Percentiles rank a stretch among this genome's conserved stretches.
Evolutionary conservation across 2,113 vertebrate genomes (phyloP).

Genomic region (Neolamprologus longior): DNA sequence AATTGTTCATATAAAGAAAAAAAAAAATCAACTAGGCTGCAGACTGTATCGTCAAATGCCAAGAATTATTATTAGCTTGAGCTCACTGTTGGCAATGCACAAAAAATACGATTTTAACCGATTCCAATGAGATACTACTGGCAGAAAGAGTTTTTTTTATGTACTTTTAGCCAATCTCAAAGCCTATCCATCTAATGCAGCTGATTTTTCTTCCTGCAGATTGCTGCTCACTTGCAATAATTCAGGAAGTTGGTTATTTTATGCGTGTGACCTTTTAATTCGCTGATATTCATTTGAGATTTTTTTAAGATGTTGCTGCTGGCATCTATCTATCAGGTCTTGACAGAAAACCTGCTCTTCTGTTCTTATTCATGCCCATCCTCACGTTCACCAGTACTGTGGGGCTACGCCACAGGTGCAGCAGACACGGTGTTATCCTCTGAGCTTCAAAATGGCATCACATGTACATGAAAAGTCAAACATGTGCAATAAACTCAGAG

Average conservation of each 20-base stretch:
- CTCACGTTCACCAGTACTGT: background rate
- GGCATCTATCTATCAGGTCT: conserved; percentile 17
- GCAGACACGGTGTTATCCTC: conserved; percentile 12
- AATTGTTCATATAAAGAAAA: background rate
- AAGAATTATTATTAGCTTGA: background rate
- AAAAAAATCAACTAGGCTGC: background rate
- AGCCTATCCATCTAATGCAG: background rate
- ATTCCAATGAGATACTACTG: background rate
- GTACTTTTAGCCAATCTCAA: background rate
- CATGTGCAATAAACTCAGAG: background rate
- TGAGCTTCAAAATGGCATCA: conserved; percentile 3
- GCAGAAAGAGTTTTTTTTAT: background rate
- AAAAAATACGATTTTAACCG: background rate
- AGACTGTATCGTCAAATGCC: background rate
- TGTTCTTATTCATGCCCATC: conserved; percentile 55
- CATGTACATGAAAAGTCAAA: background rate
- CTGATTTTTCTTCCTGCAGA: background rate
- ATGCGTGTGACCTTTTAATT: background rate
- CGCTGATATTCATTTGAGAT: background rate
- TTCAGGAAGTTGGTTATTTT: background rate
- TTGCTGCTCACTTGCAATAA: background rate
- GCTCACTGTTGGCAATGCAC: background rate
- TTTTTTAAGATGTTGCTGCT: background rate
- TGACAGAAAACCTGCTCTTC: conserved; percentile 38
- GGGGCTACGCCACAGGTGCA: conserved; percentile 1